phyloP scores from a whole-genome alignment of 92 coral and sea anemone species.

The Paramuricea clavata region DNA sequence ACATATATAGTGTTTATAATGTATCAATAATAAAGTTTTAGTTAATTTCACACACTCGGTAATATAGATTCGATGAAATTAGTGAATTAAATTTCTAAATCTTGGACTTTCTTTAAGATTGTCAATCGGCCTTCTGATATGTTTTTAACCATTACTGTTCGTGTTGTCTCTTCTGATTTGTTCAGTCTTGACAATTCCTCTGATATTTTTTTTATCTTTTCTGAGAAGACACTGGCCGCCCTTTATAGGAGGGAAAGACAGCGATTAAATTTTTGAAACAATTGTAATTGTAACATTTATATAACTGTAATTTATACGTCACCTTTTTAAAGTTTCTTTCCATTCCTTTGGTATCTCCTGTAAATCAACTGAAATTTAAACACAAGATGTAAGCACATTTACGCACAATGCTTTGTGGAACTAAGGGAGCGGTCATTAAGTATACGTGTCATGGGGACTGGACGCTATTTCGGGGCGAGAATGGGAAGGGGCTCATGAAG shows the following conservation, averaged over 20 bases:
- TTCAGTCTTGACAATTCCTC: not conserved
- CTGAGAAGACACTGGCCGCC: slow-evolving; percentile 5
- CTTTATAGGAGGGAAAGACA: not conserved
- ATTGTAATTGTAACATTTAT: too few relatives aligned
- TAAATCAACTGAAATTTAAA: slow-evolving; percentile 18
- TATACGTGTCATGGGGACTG: too few relatives aligned
- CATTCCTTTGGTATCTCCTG: slow-evolving; percentile 12
- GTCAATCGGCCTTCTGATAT: slow-evolving; percentile 18
- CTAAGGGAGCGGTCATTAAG: too few relatives aligned
- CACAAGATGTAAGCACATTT: not conserved
- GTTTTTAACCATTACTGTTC: slow-evolving; percentile 22
- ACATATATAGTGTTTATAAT: too few relatives aligned
- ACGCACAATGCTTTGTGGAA: not conserved
- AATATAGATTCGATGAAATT: not conserved
- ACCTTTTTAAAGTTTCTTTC: slow-evolving; percentile 27
- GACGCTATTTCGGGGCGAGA: too few relatives aligned
- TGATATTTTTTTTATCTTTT: not conserved
- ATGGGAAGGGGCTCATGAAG: too few relatives aligned
- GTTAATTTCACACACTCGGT: too few relatives aligned
- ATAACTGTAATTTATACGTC: too few relatives aligned
- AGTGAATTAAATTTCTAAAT: not conserved
- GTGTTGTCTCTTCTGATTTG: not conserved
- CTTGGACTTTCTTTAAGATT: slow-evolving; percentile 6
- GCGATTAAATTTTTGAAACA: not conserved
- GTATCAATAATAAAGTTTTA: too few relatives aligned